Evolutionary conservation across 2,888 invertebrate genomes (phyloP), one percentile per base, ranked within the genome.

Genomic region (Pomacea canaliculata): DNA sequence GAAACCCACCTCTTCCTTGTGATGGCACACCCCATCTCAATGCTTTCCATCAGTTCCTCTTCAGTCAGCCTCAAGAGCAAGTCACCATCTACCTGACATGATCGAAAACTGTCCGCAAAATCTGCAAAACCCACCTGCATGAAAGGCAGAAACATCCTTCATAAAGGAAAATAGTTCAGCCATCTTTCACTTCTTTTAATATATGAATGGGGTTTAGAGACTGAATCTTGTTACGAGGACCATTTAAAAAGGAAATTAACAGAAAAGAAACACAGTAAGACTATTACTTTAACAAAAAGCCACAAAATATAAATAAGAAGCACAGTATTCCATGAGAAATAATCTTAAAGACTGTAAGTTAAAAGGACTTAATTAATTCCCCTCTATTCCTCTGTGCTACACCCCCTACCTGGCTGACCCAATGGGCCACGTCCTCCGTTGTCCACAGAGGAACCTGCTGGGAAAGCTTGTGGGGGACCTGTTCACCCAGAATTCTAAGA

Each of bases 391-490:
- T 5, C 37, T 37, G 5, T 37, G 37, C 37, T 5, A 37, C 37
- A 37, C 3, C 5, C 1, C 37, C 37, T 37, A 92, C 92, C 93
- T 99, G 98, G 90, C 96, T 96, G 0, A 99, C 97, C 99, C 99
- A 99, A 91, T 98, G 97, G 85, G 95, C 93, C 0, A 99, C 99
- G 90, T 99, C 99, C 91, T 96, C 96, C n/a, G 94, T 94, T 0
- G 97, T 97, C 99, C 99, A 99, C 16, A 98, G 93, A 0, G 99
- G 99, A 66, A 99, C 99, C 91, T 99, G 98, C 90, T 99, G 98
- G 60, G 97, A 97, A 76, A 99, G 92, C 90, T 98, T 98, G 91
- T 99, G 98, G 0, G 99, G 99, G 19, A 99, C 96, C 90, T 96
- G 96, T 91, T 99, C 99, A 5, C 98, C 99, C 81, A 99, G 97